Conservation (phyloP, 2,113 vertebrate species). For the Lepus timidus region DNA sequence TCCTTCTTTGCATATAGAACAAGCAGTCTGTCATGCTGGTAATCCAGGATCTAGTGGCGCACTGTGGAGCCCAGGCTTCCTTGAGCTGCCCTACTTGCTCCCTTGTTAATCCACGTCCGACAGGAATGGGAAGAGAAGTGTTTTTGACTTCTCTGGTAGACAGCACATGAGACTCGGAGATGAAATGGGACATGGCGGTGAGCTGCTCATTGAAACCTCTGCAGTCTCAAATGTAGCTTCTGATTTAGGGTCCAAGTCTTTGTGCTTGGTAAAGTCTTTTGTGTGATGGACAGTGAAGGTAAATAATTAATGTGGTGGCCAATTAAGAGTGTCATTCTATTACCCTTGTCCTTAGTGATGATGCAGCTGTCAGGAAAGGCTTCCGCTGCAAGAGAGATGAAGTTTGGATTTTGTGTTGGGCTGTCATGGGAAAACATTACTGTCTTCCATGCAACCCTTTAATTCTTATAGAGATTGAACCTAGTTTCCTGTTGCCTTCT, state of each 20-base stretch:
- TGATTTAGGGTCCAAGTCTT: background rate
- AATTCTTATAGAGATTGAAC: background rate
- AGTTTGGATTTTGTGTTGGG: background rate
- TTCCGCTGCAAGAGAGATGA: background rate
- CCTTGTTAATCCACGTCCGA: background rate
- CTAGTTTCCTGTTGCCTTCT: background rate
- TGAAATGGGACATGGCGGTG: background rate
- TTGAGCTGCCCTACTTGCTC: background rate
- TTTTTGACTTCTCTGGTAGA: background rate
- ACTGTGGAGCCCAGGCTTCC: background rate
- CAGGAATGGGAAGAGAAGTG: background rate
- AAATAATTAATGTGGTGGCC: constrained; percentile 57
- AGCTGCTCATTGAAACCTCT: constrained; percentile 32
- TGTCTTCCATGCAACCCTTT: background rate
- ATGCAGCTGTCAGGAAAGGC: background rate
- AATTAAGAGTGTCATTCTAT: constrained; percentile 42
- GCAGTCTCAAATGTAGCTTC: background rate
- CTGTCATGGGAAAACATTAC: background rate
- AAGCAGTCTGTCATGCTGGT: constrained; percentile 64
- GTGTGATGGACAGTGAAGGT: constrained; percentile 43
- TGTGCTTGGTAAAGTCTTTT: constrained; percentile 24
- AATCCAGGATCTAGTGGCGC: background rate
- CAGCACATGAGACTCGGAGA: background rate
- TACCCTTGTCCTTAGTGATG: background rate
- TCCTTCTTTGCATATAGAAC: constrained; percentile 72